Evolutionary conservation across 1,140 invertebrate genomes (phyloP).

Genomic region (Orius laevigatus): DNA sequence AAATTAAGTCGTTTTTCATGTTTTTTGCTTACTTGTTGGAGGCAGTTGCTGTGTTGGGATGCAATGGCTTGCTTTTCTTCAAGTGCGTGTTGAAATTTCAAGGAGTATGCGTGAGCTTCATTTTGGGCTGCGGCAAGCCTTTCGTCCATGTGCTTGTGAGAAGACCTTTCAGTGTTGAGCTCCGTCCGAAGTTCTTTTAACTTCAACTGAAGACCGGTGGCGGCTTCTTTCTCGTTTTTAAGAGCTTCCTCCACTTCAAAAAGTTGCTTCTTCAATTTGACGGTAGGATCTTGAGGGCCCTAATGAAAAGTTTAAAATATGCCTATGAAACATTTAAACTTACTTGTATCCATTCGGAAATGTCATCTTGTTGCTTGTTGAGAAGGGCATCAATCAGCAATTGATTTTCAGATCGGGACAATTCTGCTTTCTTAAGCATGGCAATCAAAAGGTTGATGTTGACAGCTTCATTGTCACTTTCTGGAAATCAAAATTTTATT

Average conservation of each 20-base stretch:
- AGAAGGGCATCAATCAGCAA: constrained; percentile 71
- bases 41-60: constrained; percentile 21
- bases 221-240: constrained; percentile 50
- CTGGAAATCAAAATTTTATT: constrained; percentile 25
- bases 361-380: constrained; percentile 61
- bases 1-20: too few relatives aligned
- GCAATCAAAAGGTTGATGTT: constrained; percentile 51
- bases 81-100: constrained; percentile 38
- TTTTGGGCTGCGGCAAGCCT: constrained; percentile 29
- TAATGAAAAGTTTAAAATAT: constrained; percentile 24
- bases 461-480: constrained; percentile 41
- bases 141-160: constrained; percentile 37
- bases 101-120: constrained; percentile 39
- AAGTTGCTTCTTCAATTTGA: constrained; percentile 70
- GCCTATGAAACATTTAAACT: constrained; percentile 11
- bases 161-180: constrained; percentile 41
- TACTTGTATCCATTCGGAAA: constrained; percentile 73
- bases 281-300: constrained; percentile 67
- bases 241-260: constrained; percentile 62
- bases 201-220: constrained; percentile 49
- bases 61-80: constrained; percentile 33
- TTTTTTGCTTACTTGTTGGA: constrained; percentile 29
- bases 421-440: constrained; percentile 55
- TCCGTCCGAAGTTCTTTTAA: constrained; percentile 60
- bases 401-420: constrained; percentile 72